Base-by-base conservation (phyloP, 1,140 invertebrate species). In the Andrena cerasifolii region DNA sequence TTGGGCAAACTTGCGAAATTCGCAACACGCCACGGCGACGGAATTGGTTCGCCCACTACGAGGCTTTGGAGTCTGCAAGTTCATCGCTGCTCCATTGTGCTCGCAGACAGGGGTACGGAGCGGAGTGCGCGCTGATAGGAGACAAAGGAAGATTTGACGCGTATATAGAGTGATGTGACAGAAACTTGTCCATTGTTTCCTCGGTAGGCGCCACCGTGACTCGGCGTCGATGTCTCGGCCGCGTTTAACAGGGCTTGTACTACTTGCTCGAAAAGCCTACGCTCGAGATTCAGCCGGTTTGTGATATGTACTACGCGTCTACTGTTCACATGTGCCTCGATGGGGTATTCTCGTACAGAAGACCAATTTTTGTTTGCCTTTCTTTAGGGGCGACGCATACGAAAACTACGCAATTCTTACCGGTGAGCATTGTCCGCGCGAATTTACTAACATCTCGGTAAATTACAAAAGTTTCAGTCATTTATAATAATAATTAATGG, bases 101-200 rank as follows among this genome's bases (percentile, higher is more conserved):
- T 10, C n/a, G 14, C 31, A 67, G 45, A 28, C 31, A 18, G 12
- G 5, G 14, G 1, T 28, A 14, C 12, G 26, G 5, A 21, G 14
- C 14, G 16, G 28, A 3, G 3, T 28, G 18, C 3, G 16, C 7
- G n/a, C 12, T 0, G 51, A 49, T n/a, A 14, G 26, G 31, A 14
- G 12, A 21, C n/a, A 54, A 31, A 56, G 54, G 26, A 26, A 61
- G 45, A 43, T 56, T 71, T 45, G 58, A 53, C 54, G 31, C 31
- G 36, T 56, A 10, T 40, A 40, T 49, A 68, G 65, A 77, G 33
- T 18, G 54, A 70, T 49, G 56, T 61, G 77, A 65, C 70, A 66
- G 70, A 65, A 74, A 65, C 43, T 65, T 49, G 70, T 45, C 49
- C 49, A 74, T 79, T 79, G 77, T 79, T 58, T 65, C 24, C 21